Conservation (phyloP, 2,113 vertebrate genomes). For the Pituophis catenifer region DNA sequence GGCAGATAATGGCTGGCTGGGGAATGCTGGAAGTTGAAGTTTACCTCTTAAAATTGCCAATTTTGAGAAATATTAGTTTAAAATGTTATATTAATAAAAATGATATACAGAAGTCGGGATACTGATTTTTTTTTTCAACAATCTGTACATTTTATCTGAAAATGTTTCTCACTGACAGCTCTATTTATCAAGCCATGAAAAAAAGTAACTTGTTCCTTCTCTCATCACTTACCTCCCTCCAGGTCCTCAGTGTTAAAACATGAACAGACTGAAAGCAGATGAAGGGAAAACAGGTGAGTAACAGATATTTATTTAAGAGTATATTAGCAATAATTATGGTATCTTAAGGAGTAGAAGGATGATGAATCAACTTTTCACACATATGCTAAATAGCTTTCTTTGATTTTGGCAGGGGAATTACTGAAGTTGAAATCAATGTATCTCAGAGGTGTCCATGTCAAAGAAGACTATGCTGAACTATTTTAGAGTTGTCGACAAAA, state of each 20-base stretch:
- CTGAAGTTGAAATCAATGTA: not conserved
- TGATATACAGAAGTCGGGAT: not conserved
- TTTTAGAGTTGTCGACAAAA: not conserved
- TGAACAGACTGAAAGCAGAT: slow-evolving; percentile 85
- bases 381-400: not conserved
- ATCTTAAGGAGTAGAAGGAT: not conserved
- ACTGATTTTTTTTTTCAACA: not conserved
- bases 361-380: not conserved
- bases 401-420: not conserved
- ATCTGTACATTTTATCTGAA: not conserved
- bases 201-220: not conserved
- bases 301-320: not conserved
- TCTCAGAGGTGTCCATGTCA: not conserved
- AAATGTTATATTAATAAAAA: not conserved
- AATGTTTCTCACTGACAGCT: not conserved
- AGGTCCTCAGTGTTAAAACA: slow-evolving; percentile 88
- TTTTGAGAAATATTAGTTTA: not conserved
- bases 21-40: not conserved
- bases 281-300: not conserved
- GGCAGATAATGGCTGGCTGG: not conserved
- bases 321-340: not conserved
- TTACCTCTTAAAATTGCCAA: not conserved
- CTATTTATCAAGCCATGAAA: not conserved
- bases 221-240: slow-evolving; percentile 86
- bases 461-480: not conserved